These are phyloP conservation scores for Plusia festucae DNA, from an alignment of 2,888 invertebrate genomes.

Conservation along the genomic window DNA sequence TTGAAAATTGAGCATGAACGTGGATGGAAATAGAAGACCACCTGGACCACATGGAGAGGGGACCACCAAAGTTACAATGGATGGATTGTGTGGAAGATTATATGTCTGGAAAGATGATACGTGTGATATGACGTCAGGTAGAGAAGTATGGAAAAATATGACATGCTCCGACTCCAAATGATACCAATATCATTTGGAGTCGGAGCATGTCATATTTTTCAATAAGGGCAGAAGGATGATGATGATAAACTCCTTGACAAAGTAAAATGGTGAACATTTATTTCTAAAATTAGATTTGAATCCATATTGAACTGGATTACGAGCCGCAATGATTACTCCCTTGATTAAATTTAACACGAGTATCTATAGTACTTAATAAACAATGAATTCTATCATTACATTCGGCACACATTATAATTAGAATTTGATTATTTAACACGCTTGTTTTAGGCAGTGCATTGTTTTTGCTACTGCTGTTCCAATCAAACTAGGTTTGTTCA, in stretches of 20 bases:
- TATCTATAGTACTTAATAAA: slow-evolving; percentile 33
- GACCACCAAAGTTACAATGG: too few relatives aligned
- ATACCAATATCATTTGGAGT: too few relatives aligned
- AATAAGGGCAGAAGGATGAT: too few relatives aligned
- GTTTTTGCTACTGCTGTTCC: not conserved
- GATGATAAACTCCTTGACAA: not conserved
- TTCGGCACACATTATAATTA: slow-evolving; percentile 36
- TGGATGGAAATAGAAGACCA: too few relatives aligned
- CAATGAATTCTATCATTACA: slow-evolving; percentile 43
- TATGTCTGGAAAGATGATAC: too few relatives aligned
- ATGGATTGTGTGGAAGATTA: too few relatives aligned
- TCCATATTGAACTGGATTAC: not conserved
- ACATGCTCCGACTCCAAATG: too few relatives aligned
- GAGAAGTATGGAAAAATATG: too few relatives aligned
- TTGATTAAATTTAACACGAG: slow-evolving; percentile 37
- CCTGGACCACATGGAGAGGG: too few relatives aligned
- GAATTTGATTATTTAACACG: slow-evolving; percentile 47
- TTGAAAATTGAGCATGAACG: too few relatives aligned
- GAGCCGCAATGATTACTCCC: slow-evolving; percentile 35
- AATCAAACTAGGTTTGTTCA: not conserved
- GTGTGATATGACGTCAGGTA: too few relatives aligned
- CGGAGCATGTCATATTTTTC: too few relatives aligned
- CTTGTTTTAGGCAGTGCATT: slow-evolving; percentile 16
- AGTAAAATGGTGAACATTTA: not conserved
- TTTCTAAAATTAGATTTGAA: slow-evolving; percentile 19